Base-by-base conservation (phyloP, 2,797 vertebrate genomes). In the Myripristis jacobus region DNA sequence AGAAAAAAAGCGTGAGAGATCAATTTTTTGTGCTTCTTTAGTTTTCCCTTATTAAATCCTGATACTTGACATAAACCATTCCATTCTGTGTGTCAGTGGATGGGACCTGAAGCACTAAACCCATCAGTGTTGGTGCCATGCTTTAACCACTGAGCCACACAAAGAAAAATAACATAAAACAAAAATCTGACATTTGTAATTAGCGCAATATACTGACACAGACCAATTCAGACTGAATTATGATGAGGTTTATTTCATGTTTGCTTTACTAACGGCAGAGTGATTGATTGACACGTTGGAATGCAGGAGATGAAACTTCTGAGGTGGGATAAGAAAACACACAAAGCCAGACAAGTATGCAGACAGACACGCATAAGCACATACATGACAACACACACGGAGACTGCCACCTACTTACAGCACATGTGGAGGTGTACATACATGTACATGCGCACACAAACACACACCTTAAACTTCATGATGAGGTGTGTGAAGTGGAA, bases 401-500 rank as follows among this genome's bases (percentile, higher is more conserved):
- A 29, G 6, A 29, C 27, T 29, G 27, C 27, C 27, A 6, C 6
- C 27, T 29, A 29, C 27, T 3, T 29, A 29, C 27, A 29, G 27
- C 4, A 63, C 29, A 16, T 51, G 11, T 31, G 41, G n/a, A 48
- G 8, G 16, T 13, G 6, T 4, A 38, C 21, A 21, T 5, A n/a
- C 36, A 54, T 16, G 21, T 18, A 27, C 36, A 58, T 27, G 19
- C 31, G 59, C 43, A 51, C 12, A 70, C 19, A 62, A 2, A 7
- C 1, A 47, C 8, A 18, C 25, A 96, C 96, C 93, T 95, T 97
- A 76, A 98, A 98, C 74, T 94, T 96, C 93, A 96, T 94, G 88
- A 97, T 95, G 75, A 98, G 95, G 70, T 96, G 95, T 21, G 94
- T 96, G 82, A 98, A 96, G 86, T 95, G 95, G 87, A 97, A 98